These are phyloP conservation scores for Drosophila pseudotalamancana DNA, from an alignment of 2,888 invertebrate genomes.

Conservation along the genomic window DNA sequence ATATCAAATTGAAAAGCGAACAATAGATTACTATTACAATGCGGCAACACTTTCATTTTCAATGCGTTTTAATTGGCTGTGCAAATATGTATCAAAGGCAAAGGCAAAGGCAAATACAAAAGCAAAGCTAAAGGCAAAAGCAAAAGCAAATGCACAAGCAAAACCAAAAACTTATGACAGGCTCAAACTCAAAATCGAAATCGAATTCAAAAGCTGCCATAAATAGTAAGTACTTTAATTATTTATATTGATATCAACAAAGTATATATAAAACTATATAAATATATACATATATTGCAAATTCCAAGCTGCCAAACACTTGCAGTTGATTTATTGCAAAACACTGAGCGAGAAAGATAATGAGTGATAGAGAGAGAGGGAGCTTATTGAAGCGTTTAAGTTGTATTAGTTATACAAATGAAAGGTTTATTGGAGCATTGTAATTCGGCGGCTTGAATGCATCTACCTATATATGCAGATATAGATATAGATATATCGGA, in stretches of 20 bases:
- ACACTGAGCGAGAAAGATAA: constrained; percentile 1
- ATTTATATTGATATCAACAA: constrained; percentile 32
- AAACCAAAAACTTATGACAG: constrained; percentile 16
- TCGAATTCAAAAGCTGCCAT: constrained; percentile 31
- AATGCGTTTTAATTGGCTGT: constrained; percentile 50
- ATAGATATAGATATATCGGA: constrained; percentile 8
- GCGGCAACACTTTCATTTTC: constrained; percentile 73
- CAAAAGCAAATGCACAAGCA: constrained; percentile 23
- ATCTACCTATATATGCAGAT: constrained; percentile 8
- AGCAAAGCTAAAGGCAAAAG: constrained; percentile 14
- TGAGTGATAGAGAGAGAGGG: neutral
- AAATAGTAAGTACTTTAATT: constrained; percentile 39
- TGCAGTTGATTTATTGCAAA: constrained; percentile 44
- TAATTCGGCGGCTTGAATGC: constrained; percentile 46
- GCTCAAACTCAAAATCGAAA: constrained; percentile 16
- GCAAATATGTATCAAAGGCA: constrained; percentile 31
- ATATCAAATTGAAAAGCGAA: constrained; percentile 65
- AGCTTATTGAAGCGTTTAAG: constrained; percentile 7
- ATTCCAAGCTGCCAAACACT: constrained; percentile 25
- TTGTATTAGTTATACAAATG: constrained; percentile 10
- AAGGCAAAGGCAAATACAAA: constrained; percentile 25
- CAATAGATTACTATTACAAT: constrained; percentile 46
- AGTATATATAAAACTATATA: neutral
- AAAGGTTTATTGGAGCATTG: constrained; percentile 61
- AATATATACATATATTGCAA: constrained; percentile 6